Evolutionary conservation across 2,113 vertebrate species (phyloP).

Genomic region (Furnarius figulus): DNA sequence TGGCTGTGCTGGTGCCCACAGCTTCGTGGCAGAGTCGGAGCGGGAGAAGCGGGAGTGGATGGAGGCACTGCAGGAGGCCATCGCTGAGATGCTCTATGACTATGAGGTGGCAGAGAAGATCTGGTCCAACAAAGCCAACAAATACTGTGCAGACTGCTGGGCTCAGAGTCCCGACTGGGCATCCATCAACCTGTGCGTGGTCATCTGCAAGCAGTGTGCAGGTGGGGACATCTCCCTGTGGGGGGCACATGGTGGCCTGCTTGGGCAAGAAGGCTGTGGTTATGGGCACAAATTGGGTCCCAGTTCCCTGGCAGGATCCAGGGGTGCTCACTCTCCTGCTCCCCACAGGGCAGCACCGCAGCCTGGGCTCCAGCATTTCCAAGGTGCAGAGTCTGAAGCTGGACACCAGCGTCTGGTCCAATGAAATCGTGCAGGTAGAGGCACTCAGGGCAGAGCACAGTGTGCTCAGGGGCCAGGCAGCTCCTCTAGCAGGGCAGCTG

Average conservation of each 20-base stretch:
- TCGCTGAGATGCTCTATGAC: conserved; percentile 92
- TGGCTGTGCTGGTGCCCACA: conserved; percentile 46
- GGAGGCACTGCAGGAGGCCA: conserved; percentile 90
- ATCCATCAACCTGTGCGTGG: conserved; percentile 95
- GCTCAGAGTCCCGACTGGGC: conserved; percentile 93
- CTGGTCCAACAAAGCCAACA: conserved; percentile 97
- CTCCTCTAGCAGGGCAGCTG: not conserved
- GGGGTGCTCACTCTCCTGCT: not conserved
- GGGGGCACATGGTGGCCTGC: not conserved
- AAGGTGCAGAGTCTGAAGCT: conserved; percentile 98
- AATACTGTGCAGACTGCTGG: conserved; percentile 89
- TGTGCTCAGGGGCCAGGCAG: not conserved
- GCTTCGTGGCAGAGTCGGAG: conserved; percentile 90
- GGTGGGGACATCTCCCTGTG: conserved; percentile 58
- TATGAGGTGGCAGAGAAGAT: conserved; percentile 99
- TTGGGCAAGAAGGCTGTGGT: not conserved
- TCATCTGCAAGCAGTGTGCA: conserved; percentile 99
- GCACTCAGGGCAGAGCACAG: not conserved
- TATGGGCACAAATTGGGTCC: fast-evolving
- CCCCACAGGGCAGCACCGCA: conserved; percentile 88
- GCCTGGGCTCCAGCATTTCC: conserved; percentile 91
- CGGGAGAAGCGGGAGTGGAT: conserved; percentile 92
- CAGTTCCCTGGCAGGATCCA: not conserved
- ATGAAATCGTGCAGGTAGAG: conserved; percentile 80
- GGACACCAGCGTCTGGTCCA: conserved; percentile 96